These are phyloP conservation scores for Scaptomyza reducta DNA, from an alignment of 2,888 invertebrate species.

Conservation along the genomic window DNA sequence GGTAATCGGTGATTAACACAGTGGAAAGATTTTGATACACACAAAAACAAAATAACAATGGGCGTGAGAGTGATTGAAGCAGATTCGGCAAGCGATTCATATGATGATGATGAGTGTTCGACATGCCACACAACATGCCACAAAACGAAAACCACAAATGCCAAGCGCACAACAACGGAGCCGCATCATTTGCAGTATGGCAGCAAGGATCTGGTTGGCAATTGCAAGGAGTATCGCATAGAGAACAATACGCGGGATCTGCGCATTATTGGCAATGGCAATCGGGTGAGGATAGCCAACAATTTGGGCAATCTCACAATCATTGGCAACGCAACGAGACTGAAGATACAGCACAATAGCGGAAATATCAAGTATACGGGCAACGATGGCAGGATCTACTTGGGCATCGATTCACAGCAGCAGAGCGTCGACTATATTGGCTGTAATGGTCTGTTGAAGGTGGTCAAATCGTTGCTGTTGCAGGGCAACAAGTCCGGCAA, in stretches of 20 bases:
- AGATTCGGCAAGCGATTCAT: conserved; percentile 76
- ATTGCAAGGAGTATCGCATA: conserved; percentile 82
- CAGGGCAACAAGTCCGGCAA: conserved; percentile 36
- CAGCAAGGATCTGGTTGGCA: conserved; percentile 81
- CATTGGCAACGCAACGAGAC: conserved; percentile 81
- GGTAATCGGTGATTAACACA: conserved; percentile 62
- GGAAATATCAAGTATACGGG: conserved; percentile 82
- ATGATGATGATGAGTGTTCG: conserved; percentile 70
- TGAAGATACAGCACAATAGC: conserved; percentile 81
- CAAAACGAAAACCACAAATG: conserved; percentile 36
- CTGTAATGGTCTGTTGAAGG: conserved; percentile 82
- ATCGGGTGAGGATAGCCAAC: conserved; percentile 80
- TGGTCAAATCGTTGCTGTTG: conserved; percentile 74
- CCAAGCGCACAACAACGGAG: conserved; percentile 22
- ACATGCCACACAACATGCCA: conserved; percentile 48
- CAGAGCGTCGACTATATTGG: conserved; percentile 82
- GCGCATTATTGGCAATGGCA: conserved; percentile 82
- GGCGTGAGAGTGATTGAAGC: conserved; percentile 72
- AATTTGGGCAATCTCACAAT: conserved; percentile 81
- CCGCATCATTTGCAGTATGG: conserved; percentile 16
- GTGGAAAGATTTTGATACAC: conserved; percentile 39
- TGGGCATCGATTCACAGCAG: conserved; percentile 81
- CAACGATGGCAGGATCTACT: conserved; percentile 82
- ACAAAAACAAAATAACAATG: conserved; percentile 50
- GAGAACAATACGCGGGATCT: conserved; percentile 78